Base-by-base conservation (phyloP, 2,113 vertebrate species). In the Caranx ignobilis region DNA sequence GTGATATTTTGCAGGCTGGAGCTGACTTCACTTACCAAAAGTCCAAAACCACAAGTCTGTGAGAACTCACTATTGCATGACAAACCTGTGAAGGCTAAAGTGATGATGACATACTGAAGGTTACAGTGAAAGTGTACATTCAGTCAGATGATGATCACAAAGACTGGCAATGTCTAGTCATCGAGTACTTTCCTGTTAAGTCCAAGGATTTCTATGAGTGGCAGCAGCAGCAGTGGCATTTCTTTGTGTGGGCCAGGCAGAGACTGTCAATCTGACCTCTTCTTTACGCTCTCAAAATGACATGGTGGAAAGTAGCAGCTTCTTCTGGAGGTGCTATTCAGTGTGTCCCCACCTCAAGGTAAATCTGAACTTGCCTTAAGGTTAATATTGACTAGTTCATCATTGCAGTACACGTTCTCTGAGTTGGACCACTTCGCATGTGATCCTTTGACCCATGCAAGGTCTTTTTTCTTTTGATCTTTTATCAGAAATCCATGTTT, bases 71-170 rank as follows among this genome's bases (percentile, higher is more conserved):
- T n/a, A 45, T 41, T 52, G 6, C n/a, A 3, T 61, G 5, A 52
- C 39, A 71, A 62, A 41, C 19, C 8, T 19, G 35, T 43, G 39
- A 1, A 34, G 41, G 34, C 35, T 32, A 47, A 37, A 57, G 41
- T 61, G 61, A 26, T 35, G 31, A 71, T 84, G 52, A 71, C 73
- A 80, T 11, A 1, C n/a, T 75, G 52, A 83, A 83, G 62, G 84
- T 66, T 70, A 10, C 37, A 45, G 11, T 69, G 19, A 13, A 73
- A 64, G 62, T 83, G 11, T 71, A 39, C 71, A 71, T 37, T 76
- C 39, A 64, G 26, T 37, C 10, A 75, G n/a, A 55, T 62, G 43
- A 71, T 68, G 55, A 84, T 50, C 52, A 83, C 61, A 56, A 68
- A 64, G n/a, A 32, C 19, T 71, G 76, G 60, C 52, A 61, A 9